Base-by-base conservation (phyloP, 2,797 vertebrate genomes). In the Paguma larvata region DNA sequence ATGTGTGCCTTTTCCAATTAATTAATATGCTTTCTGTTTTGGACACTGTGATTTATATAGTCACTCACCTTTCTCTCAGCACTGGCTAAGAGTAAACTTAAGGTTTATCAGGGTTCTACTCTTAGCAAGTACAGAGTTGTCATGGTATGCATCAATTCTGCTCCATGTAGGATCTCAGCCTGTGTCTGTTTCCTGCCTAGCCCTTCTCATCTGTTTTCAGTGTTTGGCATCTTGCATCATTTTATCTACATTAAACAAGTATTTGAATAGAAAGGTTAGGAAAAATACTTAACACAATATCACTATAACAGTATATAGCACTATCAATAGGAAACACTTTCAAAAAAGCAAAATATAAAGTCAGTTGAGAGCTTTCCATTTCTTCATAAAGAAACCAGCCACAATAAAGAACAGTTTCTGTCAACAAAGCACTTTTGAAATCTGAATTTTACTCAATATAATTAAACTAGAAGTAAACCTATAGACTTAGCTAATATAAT, bases 351-450 rank as follows among this genome's bases (percentile, higher is more conserved):
- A 85, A 93, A 32, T 59, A 2, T 21, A 46, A 53, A 56, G 1
- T 89, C 2, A 21, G 0, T 23, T 89, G 91, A 79, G 34, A 73
- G 21, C 4, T 59, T 78, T 44, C 2, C 34, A 63, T 85, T 70
- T 12, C 21, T 63, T 94, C 79, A 19, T 70, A 73, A 96, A 95
- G 14, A 94, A 92, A 85, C 3, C 65, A 79, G 8, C 13, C 65
- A 75, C 34, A 51, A 51, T 89, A 44, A 8, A 46, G 27, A 70
- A 90, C 5, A 65, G 12, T 62, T 79, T 78, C 13, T 38, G 19
- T 53, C 27, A 94, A 72, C 18, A 78, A 87, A 78, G 6, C 4
- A 80, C 63, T 90, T 93, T 89, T 85, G 10, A 85, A 96, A 88
- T 83, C 21, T 65, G 25, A 88, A 53, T 91, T 79, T 73, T 23